A percentile compares a stretch with the other conserved stretches of the same genome.
Conservation (phyloP, 2,113 vertebrate genomes). For the Micronycteris hirsuta region DNA sequence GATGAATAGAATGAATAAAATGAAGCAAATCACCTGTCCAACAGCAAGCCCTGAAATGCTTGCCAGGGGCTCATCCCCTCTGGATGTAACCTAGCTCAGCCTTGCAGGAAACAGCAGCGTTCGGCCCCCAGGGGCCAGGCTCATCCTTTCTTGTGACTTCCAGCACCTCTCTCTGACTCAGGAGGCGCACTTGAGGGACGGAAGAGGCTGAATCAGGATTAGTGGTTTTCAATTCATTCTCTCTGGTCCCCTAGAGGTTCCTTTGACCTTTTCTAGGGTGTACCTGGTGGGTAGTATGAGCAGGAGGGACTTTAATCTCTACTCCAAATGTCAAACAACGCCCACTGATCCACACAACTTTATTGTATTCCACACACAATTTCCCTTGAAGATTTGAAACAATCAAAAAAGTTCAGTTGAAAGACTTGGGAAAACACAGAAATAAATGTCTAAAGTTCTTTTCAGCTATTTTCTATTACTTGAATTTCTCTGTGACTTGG, state of each 20-base stretch:
- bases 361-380: neutral
- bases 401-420: neutral
- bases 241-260: neutral
- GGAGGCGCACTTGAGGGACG: neutral
- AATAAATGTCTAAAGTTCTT: neutral
- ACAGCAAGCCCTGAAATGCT: neutral
- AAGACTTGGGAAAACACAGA: neutral
- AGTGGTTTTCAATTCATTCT: neutral
- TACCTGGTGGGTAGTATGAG: neutral
- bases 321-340: neutral
- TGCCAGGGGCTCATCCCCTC: fast-evolving
- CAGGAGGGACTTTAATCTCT: neutral
- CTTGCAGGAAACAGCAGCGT: neutral
- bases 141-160: neutral
- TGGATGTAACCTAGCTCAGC: neutral
- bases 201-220: neutral
- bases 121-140: too few species aligned
- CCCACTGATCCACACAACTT: neutral
- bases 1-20: neutral
- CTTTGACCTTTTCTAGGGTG: neutral
- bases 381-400: neutral
- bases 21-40: neutral
- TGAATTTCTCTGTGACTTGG: neutral
- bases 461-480: neutral
- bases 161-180: neutral